Percentiles rank a stretch among this genome's conserved stretches.
Conservation (phyloP, 2,888 invertebrate species). For the Apamea crenata region DNA sequence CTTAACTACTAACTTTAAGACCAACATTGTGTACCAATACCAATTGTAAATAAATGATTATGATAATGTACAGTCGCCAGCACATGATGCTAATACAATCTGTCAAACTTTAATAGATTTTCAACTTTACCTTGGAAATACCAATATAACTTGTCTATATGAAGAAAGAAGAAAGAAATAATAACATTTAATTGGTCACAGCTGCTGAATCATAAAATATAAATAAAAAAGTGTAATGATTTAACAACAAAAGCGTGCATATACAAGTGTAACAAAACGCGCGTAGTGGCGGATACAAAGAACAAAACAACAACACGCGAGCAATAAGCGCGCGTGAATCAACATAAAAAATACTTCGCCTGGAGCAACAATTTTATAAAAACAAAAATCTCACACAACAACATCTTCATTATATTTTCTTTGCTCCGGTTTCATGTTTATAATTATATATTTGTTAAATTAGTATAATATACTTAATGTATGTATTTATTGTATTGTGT, state of each 20-base stretch:
- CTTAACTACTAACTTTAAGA: too few species aligned
- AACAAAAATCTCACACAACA: not conserved
- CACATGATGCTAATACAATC: too few species aligned
- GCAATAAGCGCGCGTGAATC: not conserved
- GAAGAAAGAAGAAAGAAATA: not conserved
- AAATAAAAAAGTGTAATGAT: not conserved
- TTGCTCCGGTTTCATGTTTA: too few species aligned
- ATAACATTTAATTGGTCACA: not conserved
- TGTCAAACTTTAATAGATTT: too few species aligned
- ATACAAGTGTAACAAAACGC: not conserved
- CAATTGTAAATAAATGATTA: too few species aligned
- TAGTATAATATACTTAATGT: too few species aligned
- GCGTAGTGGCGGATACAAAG: not conserved
- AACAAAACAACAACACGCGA: not conserved
- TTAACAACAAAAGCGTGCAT: not conserved
- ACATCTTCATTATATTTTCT: too few species aligned
- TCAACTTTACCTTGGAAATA: not conserved
- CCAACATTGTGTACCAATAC: too few species aligned
- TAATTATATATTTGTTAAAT: too few species aligned
- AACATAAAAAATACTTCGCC: not conserved
- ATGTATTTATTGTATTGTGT: too few species aligned
- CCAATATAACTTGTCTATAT: not conserved
- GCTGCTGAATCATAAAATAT: not conserved
- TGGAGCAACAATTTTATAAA: not conserved
- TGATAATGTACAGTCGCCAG: too few species aligned